Conservation (phyloP, 2,797 vertebrate species). For the Propithecus perrieri region DNA sequence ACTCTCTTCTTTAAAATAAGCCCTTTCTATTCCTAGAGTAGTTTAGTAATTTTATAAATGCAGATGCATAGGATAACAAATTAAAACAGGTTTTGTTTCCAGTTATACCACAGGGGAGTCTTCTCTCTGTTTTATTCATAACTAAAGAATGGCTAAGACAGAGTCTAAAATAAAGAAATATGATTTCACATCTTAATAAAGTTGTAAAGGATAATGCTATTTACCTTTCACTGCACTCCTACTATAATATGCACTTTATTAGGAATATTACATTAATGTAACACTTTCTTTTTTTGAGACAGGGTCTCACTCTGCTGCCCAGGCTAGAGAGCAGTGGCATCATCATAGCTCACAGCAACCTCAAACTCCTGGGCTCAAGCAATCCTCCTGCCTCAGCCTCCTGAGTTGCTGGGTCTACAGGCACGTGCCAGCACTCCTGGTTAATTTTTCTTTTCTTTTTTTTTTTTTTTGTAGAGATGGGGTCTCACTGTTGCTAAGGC, state of each 20-base stretch:
- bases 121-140: conserved; percentile 18
- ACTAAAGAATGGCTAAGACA: conserved; percentile 21
- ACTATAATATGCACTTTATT: not conserved
- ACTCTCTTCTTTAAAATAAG: conserved; percentile 48
- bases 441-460: too few species aligned
- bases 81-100: conserved; percentile 53
- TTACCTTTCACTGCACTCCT: not conserved
- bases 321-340: too few species aligned
- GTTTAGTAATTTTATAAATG: conserved; percentile 50
- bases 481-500: too few species aligned
- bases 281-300: not conserved
- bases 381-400: too few species aligned
- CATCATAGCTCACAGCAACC: too few species aligned
- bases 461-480: too few species aligned
- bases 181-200: conserved; percentile 15
- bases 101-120: not conserved
- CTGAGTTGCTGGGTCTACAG: too few species aligned
- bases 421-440: too few species aligned
- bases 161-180: conserved; percentile 11
- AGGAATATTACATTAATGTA: not conserved
- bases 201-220: not conserved
- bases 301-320: too few species aligned
- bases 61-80: conserved; percentile 23
- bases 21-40: not conserved
- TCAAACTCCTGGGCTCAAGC: too few species aligned